Base-by-base conservation (phyloP, 2,113 vertebrate species). In the Lamprotornis superbus region DNA sequence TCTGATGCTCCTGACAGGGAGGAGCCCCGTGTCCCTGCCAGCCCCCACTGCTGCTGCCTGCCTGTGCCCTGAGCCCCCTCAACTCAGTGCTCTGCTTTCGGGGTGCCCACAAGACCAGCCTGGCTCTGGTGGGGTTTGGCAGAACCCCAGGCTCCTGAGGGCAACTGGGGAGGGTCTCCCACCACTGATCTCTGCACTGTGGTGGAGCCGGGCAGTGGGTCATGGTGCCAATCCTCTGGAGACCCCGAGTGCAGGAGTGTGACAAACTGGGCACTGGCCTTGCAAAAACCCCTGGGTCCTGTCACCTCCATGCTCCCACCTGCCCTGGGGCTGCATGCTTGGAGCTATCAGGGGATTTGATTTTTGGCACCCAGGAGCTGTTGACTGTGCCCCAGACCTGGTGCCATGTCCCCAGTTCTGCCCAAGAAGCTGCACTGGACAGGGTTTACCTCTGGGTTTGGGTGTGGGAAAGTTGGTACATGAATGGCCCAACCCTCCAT, bases 151-250 rank as follows among this genome's bases (percentile, higher is more conserved):
- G 30, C 23, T 61, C 44, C 35, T 11, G 33, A n/a, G 64, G 27
- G 23, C 3, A 10, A 2, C 23, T 12, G 3, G 1, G 35, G 10
- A 64, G 19, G 3, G 1, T 77, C 35, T 77, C 13, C 25, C 17
- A 18, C 12, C 23, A 2, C 50, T 2, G 6, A 7, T 19, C 9
- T 59, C 60, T 50, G 83, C 1, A 2, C 12, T 1, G 0, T 44
- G 53, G 28, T 50, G 65, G 31, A 71, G 4, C 40, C 67, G 42
- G 65, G 33, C 21, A n/a, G 20, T 7, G 31, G 24, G 24, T 22
- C 12, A 11, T 24, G 63, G n/a, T 68, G 47, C 5, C 33, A 23
- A 16, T 39, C 33, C 16, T 61, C 33, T 0, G 0, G 69, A 68
- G 69, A 63, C 28, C 8, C 40, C 10, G 22, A 24, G 33, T 31